Conservation (phyloP, 2,888 invertebrate genomes). For the Acanthacorydalis orientalis region DNA sequence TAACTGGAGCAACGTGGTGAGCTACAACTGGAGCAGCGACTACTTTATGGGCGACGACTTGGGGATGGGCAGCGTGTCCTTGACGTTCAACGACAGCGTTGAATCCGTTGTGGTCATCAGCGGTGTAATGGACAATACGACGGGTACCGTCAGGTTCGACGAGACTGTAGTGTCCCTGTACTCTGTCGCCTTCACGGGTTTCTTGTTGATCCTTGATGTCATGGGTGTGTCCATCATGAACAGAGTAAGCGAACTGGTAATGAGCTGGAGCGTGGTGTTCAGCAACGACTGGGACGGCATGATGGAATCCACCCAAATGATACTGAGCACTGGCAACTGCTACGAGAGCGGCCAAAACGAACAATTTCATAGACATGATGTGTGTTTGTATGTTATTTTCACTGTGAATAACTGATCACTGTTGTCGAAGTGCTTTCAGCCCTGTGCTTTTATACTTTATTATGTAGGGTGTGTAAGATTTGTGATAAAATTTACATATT, state of each 20-base stretch:
- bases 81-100: neutral
- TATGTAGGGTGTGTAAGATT: too few relatives aligned
- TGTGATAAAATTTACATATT: too few relatives aligned
- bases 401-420: too few relatives aligned
- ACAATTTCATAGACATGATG: neutral
- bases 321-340: neutral
- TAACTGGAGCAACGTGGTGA: conserved; percentile 11
- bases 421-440: too few relatives aligned
- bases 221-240: conserved; percentile 15
- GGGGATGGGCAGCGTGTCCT: neutral
- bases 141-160: neutral
- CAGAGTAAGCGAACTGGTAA: conserved; percentile 16
- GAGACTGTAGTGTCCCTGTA: conserved; percentile 14
- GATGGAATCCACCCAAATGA: neutral
- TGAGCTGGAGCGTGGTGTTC: conserved; percentile 11
- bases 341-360: neutral
- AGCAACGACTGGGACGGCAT: conserved; percentile 8
- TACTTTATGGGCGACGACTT: neutral
- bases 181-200: conserved; percentile 14
- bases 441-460: too few relatives aligned
- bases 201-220: conserved; percentile 16
- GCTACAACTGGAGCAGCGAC: conserved; percentile 6
- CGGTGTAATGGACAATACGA: conserved; percentile 3
- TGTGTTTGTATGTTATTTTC: too few relatives aligned
- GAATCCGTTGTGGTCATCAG: conserved; percentile 2